Evolutionary conservation across 2,888 invertebrate species (phyloP).

Genomic region (Troglohyphantes excavatus): DNA sequence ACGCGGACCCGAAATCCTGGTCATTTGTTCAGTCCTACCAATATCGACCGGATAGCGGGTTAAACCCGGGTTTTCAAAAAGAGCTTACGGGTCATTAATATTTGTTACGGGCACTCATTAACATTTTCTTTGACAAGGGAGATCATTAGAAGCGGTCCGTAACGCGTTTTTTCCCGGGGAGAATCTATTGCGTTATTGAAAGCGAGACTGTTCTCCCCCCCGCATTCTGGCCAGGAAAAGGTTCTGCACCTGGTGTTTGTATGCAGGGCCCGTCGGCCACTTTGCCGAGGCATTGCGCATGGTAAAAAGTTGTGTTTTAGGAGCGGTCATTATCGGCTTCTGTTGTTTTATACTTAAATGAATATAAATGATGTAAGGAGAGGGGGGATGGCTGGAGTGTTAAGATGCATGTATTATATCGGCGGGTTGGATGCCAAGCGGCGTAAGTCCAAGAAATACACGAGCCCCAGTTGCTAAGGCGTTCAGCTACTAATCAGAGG

Average conservation of each 20-base stretch:
- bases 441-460: conserved; percentile 3
- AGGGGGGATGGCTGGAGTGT: neutral
- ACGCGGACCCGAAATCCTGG: neutral
- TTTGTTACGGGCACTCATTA: conserved; percentile 48
- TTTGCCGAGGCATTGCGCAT: neutral
- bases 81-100: conserved; percentile 49
- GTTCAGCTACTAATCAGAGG: too few relatives aligned
- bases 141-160: conserved; percentile 41
- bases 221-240: neutral
- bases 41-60: conserved; percentile 13
- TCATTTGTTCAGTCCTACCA: conserved; percentile 46
- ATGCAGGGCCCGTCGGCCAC: neutral
- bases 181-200: conserved; percentile 34
- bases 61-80: conserved; percentile 23
- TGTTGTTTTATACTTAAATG: conserved; percentile 25
- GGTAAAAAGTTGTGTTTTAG: conserved; percentile 7
- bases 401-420: conserved; percentile 33
- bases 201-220: neutral
- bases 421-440: too few relatives aligned
- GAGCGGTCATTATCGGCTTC: conserved; percentile 25
- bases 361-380: conserved; percentile 30
- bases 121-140: conserved; percentile 54
- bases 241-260: conserved; percentile 23
- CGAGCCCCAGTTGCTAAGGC: neutral
- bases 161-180: neutral